Percentiles rank a stretch among this genome's conserved stretches.
Evolutionary conservation across 2,888 invertebrate genomes (phyloP).

Genomic region (Drosophila gaucha): DNA sequence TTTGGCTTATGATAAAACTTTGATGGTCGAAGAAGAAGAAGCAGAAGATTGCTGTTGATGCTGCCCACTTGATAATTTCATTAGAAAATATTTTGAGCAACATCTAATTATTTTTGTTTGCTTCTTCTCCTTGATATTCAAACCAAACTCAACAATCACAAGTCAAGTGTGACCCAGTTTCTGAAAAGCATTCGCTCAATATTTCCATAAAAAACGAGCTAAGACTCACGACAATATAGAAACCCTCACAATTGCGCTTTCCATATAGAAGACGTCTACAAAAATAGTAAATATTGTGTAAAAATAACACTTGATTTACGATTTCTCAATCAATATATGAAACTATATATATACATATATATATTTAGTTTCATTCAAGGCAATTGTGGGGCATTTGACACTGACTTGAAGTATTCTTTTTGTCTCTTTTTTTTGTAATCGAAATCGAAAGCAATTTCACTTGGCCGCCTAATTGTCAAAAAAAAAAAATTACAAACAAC

Average conservation of each 20-base stretch:
- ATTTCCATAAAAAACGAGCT: conserved; percentile 9
- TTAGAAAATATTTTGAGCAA: conserved; percentile 60
- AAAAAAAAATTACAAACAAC: conserved; percentile 67
- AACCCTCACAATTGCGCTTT: conserved; percentile 29
- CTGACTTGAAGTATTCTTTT: conserved; percentile 14
- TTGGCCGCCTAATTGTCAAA: conserved; percentile 75
- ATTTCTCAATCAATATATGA: conserved; percentile 59
- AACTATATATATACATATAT: conserved; percentile 6
- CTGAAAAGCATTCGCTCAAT: conserved; percentile 31
- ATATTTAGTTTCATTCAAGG: conserved; percentile 33
- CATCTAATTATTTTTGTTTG: conserved; percentile 56
- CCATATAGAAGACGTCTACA: conserved; percentile 8
- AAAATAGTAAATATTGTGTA: conserved; percentile 55
- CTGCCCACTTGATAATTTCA: conserved; percentile 66
- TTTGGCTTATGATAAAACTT: conserved; percentile 39
- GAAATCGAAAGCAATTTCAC: conserved; percentile 79
- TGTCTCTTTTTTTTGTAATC: conserved; percentile 17
- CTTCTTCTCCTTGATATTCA: conserved; percentile 29
- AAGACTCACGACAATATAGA: conserved; percentile 23
- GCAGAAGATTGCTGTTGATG: conserved; percentile 12
- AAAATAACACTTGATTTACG: conserved; percentile 55
- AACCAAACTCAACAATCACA: conserved; percentile 38
- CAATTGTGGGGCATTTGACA: conserved; percentile 48
- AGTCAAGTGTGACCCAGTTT: conserved; percentile 72
- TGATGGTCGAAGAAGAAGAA: conserved; percentile 3